Percentiles rank a stretch among this genome's conserved stretches.
phyloP scores from a whole-genome alignment of 2,888 invertebrate genomes.

The Scelioninae gen. 1 region DNA sequence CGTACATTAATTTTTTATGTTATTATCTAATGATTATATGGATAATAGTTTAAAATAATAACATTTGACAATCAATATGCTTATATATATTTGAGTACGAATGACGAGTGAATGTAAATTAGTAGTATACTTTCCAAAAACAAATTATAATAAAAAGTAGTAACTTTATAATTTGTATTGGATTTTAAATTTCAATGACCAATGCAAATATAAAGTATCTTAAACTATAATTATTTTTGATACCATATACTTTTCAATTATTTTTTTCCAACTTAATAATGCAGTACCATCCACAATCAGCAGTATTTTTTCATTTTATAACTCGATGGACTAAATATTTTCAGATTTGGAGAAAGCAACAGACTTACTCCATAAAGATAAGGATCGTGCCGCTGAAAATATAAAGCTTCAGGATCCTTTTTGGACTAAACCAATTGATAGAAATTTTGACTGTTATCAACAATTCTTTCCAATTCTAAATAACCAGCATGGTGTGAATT shows the following conservation, averaged over 20 bases:
- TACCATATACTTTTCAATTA: not conserved
- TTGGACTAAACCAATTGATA: constrained; percentile 26
- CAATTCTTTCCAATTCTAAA: constrained; percentile 12
- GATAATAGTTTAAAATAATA: too few species aligned
- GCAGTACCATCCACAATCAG: too few species aligned
- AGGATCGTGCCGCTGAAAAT: constrained; percentile 6
- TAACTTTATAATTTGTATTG: constrained; percentile 20
- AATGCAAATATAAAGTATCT: not conserved
- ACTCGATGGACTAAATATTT: too few species aligned
- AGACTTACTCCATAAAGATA: not conserved
- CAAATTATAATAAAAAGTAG: not conserved
- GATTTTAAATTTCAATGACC: constrained; percentile 17
- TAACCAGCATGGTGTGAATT: constrained; percentile 77
- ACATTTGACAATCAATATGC: too few species aligned
- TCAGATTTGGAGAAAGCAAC: constrained; percentile 15
- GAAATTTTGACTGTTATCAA: constrained; percentile 16
- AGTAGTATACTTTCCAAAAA: not conserved
- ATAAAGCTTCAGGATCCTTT: constrained; percentile 5
- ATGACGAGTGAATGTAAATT: not conserved
- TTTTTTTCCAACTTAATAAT: too few species aligned
- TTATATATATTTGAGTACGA: too few species aligned
- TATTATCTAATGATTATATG: too few species aligned
- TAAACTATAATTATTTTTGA: not conserved
- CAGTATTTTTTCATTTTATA: too few species aligned
- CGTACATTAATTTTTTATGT: too few species aligned